Conservation (phyloP, 2,888 invertebrate species). For the Oscheius sp. region DNA sequence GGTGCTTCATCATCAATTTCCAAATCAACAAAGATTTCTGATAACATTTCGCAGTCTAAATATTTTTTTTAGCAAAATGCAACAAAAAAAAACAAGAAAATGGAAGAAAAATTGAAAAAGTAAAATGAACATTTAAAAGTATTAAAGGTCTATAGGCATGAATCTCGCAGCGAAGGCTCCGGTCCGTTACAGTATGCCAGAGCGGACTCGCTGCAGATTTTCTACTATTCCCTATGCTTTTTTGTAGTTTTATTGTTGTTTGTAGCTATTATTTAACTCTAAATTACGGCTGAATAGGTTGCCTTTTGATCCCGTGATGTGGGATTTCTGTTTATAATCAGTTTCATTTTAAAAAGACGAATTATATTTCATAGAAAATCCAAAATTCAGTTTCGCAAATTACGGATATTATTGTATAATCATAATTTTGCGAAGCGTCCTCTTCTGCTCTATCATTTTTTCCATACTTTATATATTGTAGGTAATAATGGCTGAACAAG, state of each 20-base stretch:
- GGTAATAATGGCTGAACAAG: constrained; percentile 46
- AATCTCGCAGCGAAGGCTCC: no score
- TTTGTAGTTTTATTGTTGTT: no score
- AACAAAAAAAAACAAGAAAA: not conserved
- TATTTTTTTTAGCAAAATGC: not conserved
- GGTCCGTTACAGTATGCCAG: no score
- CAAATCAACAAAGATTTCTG: not conserved
- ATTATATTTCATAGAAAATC: not conserved
- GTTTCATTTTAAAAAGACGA: no score
- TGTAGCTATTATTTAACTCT: no score
- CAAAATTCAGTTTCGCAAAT: not conserved
- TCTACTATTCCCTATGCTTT: no score
- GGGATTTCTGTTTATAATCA: no score
- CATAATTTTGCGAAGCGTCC: not conserved
- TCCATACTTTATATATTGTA: not conserved
- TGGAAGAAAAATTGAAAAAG: not conserved
- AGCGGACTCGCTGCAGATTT: no score
- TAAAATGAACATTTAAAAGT: no score
- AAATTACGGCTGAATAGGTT: no score
- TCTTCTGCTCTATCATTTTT: not conserved
- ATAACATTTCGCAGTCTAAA: not conserved
- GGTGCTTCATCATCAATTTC: not conserved
- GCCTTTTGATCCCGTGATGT: no score
- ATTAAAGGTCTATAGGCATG: no score
- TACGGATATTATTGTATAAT: not conserved